Evolutionary conservation across 2,113 vertebrate genomes (phyloP).

Genomic region (Ia io): DNA sequence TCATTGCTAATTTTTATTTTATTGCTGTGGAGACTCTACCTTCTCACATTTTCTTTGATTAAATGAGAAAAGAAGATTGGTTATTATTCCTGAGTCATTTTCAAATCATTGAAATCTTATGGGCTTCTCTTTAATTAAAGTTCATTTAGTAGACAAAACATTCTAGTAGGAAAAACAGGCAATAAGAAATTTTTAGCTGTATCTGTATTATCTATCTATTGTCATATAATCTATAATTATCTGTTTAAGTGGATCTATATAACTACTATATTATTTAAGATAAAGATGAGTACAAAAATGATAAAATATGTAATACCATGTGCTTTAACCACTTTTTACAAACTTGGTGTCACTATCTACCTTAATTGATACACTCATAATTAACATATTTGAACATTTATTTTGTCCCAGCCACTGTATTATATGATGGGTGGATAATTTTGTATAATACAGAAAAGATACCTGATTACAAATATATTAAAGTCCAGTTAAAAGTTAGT

Average conservation of each 20-base stretch:
- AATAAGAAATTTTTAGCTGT: neutral
- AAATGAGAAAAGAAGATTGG: neutral
- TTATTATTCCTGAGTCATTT: neutral
- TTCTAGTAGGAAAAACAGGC: neutral
- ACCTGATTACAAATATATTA: neutral
- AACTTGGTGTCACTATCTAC: neutral
- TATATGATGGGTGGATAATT: neutral
- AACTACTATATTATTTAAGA: neutral
- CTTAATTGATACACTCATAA: neutral
- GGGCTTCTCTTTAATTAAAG: neutral
- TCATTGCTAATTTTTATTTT: neutral
- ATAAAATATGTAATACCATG: neutral
- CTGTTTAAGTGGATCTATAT: neutral
- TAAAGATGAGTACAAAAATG: neutral
- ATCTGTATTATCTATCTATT: neutral
- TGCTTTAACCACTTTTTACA: neutral
- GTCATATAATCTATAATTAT: neutral
- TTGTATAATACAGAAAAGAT: neutral
- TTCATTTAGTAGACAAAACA: neutral
- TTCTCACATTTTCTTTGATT: neutral
- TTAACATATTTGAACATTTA: neutral
- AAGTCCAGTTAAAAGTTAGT: neutral
- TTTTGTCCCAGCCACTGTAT: neutral
- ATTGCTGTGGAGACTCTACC: neutral
- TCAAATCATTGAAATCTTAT: neutral